A percentile compares a stretch with the other conserved stretches of the same genome.
Conservation (phyloP, 1,140 invertebrate species). For the Temnothorax nylanderi region DNA sequence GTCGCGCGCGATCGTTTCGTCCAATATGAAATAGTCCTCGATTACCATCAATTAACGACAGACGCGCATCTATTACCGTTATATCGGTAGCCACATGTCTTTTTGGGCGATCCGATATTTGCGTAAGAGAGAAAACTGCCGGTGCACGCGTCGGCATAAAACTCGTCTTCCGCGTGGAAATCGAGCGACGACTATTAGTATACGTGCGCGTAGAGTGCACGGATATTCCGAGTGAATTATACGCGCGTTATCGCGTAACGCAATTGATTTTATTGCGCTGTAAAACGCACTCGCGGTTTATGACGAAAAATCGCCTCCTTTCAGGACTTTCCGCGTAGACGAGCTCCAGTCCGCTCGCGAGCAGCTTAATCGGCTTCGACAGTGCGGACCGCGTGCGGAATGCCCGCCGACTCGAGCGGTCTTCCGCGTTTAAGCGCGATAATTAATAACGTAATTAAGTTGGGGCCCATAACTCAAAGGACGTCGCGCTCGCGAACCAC, state of each 20-base stretch:
- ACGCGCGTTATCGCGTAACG: conserved; percentile 15
- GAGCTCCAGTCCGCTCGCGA: background rate
- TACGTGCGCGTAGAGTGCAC: background rate
- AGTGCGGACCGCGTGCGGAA: background rate
- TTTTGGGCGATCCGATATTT: background rate
- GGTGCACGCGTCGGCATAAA: background rate
- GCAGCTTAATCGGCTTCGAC: conserved; percentile 17
- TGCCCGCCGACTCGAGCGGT: conserved; percentile 36
- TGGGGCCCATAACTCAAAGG: conserved; percentile 73
- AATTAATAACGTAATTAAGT: conserved; percentile 82
- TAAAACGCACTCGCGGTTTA: conserved; percentile 42
- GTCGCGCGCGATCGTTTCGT: background rate
- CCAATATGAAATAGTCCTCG: background rate
- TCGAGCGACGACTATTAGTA: background rate
- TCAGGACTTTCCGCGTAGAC: background rate
- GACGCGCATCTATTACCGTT: background rate
- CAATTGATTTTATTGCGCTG: conserved; percentile 39
- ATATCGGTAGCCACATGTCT: background rate
- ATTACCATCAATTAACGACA: conserved; percentile 30
- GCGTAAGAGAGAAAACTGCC: background rate
- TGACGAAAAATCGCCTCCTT: background rate
- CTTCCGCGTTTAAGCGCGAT: conserved; percentile 56
- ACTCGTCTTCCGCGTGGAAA: background rate
- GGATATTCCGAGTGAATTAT: conserved; percentile 25
- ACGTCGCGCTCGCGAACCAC: conserved; percentile 29